phyloP scores from a whole-genome alignment of 2,113 vertebrate species.

The Crotalus horridus region DNA sequence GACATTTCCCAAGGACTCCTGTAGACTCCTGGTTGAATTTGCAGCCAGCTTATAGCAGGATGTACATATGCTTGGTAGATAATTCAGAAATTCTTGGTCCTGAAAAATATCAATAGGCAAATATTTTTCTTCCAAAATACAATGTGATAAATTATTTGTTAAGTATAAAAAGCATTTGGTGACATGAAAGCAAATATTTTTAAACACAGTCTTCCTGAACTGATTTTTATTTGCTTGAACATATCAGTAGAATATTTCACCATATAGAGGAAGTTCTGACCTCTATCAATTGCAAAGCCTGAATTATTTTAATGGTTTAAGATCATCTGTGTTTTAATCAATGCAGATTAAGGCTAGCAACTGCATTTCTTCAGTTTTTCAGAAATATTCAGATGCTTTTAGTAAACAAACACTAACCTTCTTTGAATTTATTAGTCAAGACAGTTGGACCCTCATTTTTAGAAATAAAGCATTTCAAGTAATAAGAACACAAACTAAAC shows the following conservation, averaged over 20 bases:
- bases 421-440: constrained; percentile 1
- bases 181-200: not conserved
- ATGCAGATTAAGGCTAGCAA: constrained; percentile 22
- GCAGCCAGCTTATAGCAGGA: not conserved
- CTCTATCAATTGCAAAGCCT: constrained; percentile 1
- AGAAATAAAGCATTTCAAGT: not conserved
- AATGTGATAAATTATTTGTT: not conserved
- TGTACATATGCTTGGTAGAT: not conserved
- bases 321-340: constrained; percentile 33
- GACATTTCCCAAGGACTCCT: not conserved
- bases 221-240: not conserved
- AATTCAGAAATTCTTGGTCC: not conserved
- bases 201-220: not conserved
- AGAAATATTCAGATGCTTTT: constrained; percentile 4
- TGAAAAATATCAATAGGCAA: not conserved
- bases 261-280: not conserved
- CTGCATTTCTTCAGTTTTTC: constrained; percentile 14
- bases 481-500: not conserved
- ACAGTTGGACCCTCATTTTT: not conserved
- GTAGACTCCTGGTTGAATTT: not conserved
- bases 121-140: not conserved
- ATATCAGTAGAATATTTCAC: not conserved
- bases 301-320: constrained; percentile 26
- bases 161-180: not conserved
- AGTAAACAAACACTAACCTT: constrained; percentile 8